Base-by-base conservation (phyloP, 2,113 vertebrate species). In the Mobula birostris region DNA sequence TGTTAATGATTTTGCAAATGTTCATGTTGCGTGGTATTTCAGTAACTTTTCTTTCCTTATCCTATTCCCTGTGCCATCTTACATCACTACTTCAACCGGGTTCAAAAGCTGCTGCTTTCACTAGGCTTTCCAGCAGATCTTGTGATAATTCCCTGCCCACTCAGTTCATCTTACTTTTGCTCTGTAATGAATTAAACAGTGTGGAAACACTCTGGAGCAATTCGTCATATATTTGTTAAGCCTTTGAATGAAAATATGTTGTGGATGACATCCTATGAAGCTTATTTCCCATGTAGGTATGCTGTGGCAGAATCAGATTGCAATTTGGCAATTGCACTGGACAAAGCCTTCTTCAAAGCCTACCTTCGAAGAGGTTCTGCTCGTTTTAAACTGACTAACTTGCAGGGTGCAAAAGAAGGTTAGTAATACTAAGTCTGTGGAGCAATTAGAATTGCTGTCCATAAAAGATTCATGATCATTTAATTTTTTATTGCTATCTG, bases 291-390 rank as follows among this genome's bases (percentile, higher is more conserved):
- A 90, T 94, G 2, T 94, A 99, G 99, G 94, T 99, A 96, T 95
- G 97, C 97, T 63, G 98, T 99, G 95, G 98, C 98, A 0, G 99
- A 99, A 96, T 98, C 98, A 0, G 99, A 99, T 95, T 99, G 98
- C 96, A 99, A 98, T 95, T 96, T 99, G 95, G 98, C 99, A 2
- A 97, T 99, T 83, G 98, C 97, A 80, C 95, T 99, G 95, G 98
- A 98, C 95, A 95, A 96, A 94, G 98, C 96, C 95, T 98, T 98
- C 74, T 87, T 95, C 63, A 99, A 99, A 95, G 98, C 99, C 48
- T 99, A 97, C 79, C 95, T 96, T 0, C 97, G 98, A 94, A 97
- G 99, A 97, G 98, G 98, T 68, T 98, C 98, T 0, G 97, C 98
- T 56, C 98, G 98, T 3, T 95, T 97, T 92, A 98, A 97, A 24